These are phyloP conservation scores for Tetramorium simillimum DNA, from an alignment of 1,140 invertebrate genomes.

Conservation along the genomic window DNA sequence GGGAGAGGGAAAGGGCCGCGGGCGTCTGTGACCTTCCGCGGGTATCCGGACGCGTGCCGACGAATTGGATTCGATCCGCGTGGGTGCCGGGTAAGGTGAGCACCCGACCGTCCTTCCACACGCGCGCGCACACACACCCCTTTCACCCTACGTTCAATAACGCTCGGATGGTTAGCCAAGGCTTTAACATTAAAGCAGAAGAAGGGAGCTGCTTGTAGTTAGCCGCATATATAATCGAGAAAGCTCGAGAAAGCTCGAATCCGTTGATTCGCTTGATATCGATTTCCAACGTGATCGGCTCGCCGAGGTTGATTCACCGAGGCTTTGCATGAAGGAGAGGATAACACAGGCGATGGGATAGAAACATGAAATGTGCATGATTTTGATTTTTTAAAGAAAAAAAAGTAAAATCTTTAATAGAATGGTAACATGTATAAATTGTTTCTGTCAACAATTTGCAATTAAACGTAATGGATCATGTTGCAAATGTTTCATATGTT, in stretches of 20 bases:
- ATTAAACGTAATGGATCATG: background rate
- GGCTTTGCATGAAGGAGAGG: background rate
- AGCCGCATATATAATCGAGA: background rate
- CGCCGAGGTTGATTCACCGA: background rate
- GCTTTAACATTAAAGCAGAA: constrained; percentile 54
- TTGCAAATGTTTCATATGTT: background rate
- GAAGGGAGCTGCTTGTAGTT: background rate
- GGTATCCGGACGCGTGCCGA: constrained; percentile 46
- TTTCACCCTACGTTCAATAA: constrained; percentile 36
- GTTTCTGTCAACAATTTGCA: background rate
- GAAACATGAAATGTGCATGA: background rate
- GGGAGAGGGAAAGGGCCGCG: constrained; percentile 2
- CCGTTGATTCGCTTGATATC: constrained; percentile 17
- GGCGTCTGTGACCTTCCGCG: constrained; percentile 68
- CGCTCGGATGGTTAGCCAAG: constrained; percentile 9
- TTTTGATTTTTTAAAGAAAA: background rate
- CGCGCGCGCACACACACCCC: background rate
- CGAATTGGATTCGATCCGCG: constrained; percentile 69
- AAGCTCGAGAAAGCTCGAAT: background rate
- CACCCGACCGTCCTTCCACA: constrained; percentile 53
- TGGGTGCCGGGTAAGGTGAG: constrained; percentile 68
- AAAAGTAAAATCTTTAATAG: background rate
- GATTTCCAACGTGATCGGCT: background rate
- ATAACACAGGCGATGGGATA: background rate
- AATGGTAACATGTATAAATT: background rate